Evolutionary conservation across 2,888 invertebrate genomes (phyloP), one percentile per base, ranked within the genome.

Genomic region (Andrena marginata): DNA sequence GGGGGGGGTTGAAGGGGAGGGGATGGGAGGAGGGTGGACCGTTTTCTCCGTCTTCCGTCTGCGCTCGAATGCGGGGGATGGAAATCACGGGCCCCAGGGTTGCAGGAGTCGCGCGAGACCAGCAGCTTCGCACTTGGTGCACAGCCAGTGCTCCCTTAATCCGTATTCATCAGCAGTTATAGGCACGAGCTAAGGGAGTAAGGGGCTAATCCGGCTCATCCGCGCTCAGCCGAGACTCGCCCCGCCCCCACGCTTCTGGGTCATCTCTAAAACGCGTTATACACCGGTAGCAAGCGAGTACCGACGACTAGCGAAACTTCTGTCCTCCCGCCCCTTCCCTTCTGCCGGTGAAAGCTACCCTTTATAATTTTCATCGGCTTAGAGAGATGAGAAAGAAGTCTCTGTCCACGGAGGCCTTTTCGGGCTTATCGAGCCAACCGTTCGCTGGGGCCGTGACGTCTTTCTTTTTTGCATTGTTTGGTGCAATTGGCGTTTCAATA

Each of bases 81-180:
- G 80, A 77, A 84, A 87, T 83, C 86, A 64, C 56, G 54, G 51
- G 42, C 42, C 42, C 67, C 51, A 54, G 77, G 65, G 72, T 69
- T 78, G 67, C 77, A 54, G 64, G 73, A 82, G 87, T 83, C 82
- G 87, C 82, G 82, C 82, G 86, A 88, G 86, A 87, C 79, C 73
- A 84, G 85, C 85, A 89, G 89, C 78, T 89, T 89, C 88, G 89
- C 90, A 88, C 89, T 91, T 79, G 81, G 89, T 86, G 90, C 90
- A 82, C 84, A 89, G 89, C 86, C 82, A 86, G 89, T 84, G 87
- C 89, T 90, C 89, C 85, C 87, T 92, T 93, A 93, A 93, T 93
- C 93, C 92, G 92, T 89, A 92, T 93, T 93, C 93, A 93, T 93
- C 93, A 91, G 90, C 90, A 91, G 90, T 92, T 91, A 92, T 92